Percentiles rank a stretch among this genome's conserved stretches.
Conservation (phyloP, 2,797 vertebrate genomes). For the Siniperca obscura region DNA sequence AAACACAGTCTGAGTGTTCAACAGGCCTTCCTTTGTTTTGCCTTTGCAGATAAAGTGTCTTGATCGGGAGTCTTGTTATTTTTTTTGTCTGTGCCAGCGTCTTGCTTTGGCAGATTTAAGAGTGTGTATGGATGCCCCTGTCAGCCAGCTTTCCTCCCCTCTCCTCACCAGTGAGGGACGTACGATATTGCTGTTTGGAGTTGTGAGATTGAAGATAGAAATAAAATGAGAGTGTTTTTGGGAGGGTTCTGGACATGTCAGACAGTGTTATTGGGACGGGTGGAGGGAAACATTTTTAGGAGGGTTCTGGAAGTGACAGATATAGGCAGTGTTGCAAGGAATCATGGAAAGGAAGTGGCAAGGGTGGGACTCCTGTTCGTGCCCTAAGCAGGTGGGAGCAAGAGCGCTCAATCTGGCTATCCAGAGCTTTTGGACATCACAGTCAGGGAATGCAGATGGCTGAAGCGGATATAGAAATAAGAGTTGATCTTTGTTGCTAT, state of each 20-base stretch:
- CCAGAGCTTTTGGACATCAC: slow-evolving; percentile 38
- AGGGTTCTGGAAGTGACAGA: slow-evolving; percentile 41
- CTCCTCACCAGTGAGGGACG: slow-evolving; percentile 31
- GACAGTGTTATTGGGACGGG: slow-evolving; percentile 57
- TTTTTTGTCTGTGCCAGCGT: slow-evolving; percentile 72
- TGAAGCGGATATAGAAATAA: slow-evolving; percentile 38
- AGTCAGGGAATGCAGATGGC: slow-evolving; percentile 46
- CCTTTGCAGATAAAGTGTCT: slow-evolving; percentile 72
- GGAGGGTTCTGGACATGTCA: slow-evolving; percentile 61
- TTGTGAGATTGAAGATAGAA: slow-evolving; percentile 35
- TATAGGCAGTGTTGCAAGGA: slow-evolving; percentile 22
- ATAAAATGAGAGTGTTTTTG: slow-evolving; percentile 27
- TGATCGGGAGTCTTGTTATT: slow-evolving; percentile 66
- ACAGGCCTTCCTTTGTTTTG: slow-evolving; percentile 77
- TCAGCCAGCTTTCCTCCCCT: slow-evolving; percentile 68
- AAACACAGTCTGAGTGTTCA: slow-evolving; percentile 71
- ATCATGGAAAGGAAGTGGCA: slow-evolving; percentile 49
- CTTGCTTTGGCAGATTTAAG: slow-evolving; percentile 75
- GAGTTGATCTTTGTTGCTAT: slow-evolving; percentile 26
- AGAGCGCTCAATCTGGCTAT: neutral
- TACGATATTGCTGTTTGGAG: slow-evolving; percentile 29
- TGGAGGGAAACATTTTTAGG: slow-evolving; percentile 33
- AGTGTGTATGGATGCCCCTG: slow-evolving; percentile 67
- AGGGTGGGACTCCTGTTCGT: slow-evolving; percentile 10
- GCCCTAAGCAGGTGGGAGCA: slow-evolving; percentile 41